These are phyloP conservation scores for Neoascia interrupta DNA, from an alignment of 2,888 invertebrate species.

Conservation along the genomic window DNA sequence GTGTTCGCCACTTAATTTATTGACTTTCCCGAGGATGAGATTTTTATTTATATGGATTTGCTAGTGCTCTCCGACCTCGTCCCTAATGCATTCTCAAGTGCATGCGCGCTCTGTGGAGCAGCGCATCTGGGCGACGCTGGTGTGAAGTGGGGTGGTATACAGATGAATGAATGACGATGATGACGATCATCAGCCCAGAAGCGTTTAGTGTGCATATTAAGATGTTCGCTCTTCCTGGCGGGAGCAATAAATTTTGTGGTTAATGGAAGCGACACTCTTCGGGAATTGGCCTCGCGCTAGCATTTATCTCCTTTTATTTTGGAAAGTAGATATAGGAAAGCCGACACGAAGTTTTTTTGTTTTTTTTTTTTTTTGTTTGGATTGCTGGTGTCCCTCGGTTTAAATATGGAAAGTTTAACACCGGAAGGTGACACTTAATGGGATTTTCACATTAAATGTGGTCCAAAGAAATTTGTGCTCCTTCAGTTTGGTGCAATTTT, in stretches of 20 bases:
- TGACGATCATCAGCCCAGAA: constrained; percentile 61
- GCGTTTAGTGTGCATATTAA: constrained; percentile 66
- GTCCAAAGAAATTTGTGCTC: constrained; percentile 8
- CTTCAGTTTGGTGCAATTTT: constrained; percentile 20
- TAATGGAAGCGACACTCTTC: constrained; percentile 67
- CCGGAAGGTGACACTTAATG: constrained; percentile 62
- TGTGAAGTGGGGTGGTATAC: constrained; percentile 5
- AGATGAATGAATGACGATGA: constrained; percentile 50
- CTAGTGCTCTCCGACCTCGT: constrained; percentile 59
- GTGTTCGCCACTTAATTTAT: constrained; percentile 63
- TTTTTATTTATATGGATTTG: constrained; percentile 69
- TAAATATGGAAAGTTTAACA: constrained; percentile 34
- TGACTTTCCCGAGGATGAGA: constrained; percentile 67
- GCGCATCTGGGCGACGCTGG: constrained; percentile 19
- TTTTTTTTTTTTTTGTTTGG: not conserved
- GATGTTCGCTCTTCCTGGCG: constrained; percentile 60
- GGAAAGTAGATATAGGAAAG: constrained; percentile 8
- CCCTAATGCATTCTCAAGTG: constrained; percentile 70
- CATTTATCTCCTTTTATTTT: constrained; percentile 36
- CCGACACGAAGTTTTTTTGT: constrained; percentile 11
- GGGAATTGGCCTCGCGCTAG: constrained; percentile 54
- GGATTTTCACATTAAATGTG: constrained; percentile 32
- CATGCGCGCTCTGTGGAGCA: constrained; percentile 28
- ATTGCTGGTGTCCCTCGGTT: too few species aligned
- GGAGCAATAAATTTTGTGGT: constrained; percentile 68